Evolutionary conservation across 2,113 vertebrate genomes (phyloP).

Genomic region (Heloderma charlesbogerti): DNA sequence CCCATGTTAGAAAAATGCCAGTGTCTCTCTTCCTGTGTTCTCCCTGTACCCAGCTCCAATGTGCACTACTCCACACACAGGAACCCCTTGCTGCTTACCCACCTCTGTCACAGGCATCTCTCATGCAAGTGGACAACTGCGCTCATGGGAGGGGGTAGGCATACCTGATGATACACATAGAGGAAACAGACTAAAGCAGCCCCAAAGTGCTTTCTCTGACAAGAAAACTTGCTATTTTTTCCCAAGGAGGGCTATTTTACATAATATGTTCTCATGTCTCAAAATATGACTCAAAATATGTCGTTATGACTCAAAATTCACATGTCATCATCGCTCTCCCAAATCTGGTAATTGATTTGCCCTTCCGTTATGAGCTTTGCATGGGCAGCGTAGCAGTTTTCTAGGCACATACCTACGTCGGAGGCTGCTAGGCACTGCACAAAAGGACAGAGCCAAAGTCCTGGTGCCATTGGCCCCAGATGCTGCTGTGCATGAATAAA

Average conservation of each 20-base stretch:
- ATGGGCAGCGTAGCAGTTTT: background rate
- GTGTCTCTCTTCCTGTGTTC: background rate
- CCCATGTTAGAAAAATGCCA: background rate
- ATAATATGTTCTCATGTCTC: too few species aligned
- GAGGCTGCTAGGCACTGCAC: too few species aligned
- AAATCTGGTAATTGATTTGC: background rate
- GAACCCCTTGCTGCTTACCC: background rate
- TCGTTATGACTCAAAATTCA: background rate
- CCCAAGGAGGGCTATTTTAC: background rate
- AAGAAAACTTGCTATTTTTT: background rate
- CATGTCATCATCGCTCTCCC: background rate
- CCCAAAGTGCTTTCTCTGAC: background rate
- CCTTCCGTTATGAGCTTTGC: background rate
- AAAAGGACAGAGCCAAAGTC: background rate
- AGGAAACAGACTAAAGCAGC: too few species aligned
- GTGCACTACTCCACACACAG: too few species aligned
- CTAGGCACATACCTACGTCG: background rate
- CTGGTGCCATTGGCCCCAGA: background rate
- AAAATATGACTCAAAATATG: too few species aligned
- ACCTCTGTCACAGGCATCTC: background rate
- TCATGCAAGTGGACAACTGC: background rate
- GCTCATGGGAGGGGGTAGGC: background rate
- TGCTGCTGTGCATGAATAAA: background rate
- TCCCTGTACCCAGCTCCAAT: background rate
- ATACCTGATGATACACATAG: background rate